Evolutionary conservation across 2,113 vertebrate genomes (phyloP).

Genomic region (Micronycteris hirsuta): DNA sequence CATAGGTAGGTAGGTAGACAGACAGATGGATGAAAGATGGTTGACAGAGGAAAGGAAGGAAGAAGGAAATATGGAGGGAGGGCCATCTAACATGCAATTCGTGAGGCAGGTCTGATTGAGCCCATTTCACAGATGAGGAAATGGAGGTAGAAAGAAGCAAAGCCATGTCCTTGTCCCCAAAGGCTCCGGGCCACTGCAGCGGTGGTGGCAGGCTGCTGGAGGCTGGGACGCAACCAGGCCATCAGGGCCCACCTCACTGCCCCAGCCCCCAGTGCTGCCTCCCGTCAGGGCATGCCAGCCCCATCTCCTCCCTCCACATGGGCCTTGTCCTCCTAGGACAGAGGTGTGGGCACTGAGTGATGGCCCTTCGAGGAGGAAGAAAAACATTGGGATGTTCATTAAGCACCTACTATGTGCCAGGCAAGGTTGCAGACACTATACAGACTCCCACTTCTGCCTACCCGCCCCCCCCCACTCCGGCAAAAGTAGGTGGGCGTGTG

Average conservation of each 20-base stretch:
- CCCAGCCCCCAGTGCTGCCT: background rate
- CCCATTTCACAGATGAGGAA: background rate
- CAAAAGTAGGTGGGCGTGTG: too few species aligned
- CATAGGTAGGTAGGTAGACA: background rate
- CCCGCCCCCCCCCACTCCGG: too few species aligned
- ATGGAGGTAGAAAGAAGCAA: background rate
- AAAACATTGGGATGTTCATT: rapidly evolving
- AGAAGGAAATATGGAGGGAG: background rate
- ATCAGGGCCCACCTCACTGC: background rate
- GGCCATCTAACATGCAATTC: background rate
- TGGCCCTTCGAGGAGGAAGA: background rate
- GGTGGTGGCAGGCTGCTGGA: background rate
- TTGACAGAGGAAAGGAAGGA: background rate
- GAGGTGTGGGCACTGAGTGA: background rate
- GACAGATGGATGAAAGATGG: rapidly evolving
- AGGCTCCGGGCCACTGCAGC: background rate
- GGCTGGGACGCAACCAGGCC: background rate
- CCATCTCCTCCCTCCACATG: background rate
- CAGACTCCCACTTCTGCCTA: background rate
- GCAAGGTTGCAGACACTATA: background rate
- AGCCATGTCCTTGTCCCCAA: background rate
- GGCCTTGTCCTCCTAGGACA: too few species aligned
- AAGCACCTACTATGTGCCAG: background rate
- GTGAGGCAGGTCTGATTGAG: too few species aligned
- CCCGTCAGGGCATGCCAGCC: background rate